Percentiles rank a stretch among this genome's conserved stretches.
Conservation (phyloP, 2,888 invertebrate genomes). For the Lepidocyrtinus sp. region DNA sequence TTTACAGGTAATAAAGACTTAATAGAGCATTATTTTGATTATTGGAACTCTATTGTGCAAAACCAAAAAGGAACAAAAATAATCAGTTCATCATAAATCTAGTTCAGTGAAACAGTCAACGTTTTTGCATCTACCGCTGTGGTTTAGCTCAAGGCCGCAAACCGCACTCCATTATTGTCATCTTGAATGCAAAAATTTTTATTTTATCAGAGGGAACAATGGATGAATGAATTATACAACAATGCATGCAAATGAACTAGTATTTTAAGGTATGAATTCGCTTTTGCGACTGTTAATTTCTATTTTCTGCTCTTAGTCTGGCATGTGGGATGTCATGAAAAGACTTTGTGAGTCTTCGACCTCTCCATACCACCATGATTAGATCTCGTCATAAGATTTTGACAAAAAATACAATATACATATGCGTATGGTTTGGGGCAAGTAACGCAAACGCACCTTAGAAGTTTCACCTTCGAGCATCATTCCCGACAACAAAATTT, state of each 20-base stretch:
- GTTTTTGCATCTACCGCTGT: constrained; percentile 30
- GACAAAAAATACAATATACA: too few relatives aligned
- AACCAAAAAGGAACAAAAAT: background rate
- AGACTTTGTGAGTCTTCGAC: background rate
- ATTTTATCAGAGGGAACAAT: constrained; percentile 20
- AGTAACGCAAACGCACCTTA: too few relatives aligned
- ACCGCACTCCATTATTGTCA: constrained; percentile 21
- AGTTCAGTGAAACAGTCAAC: constrained; percentile 23
- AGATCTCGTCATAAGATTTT: too few relatives aligned
- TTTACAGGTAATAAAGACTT: background rate
- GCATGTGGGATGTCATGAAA: background rate
- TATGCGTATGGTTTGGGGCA: too few relatives aligned
- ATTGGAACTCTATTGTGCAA: constrained; percentile 5
- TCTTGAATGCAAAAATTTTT: background rate
- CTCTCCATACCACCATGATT: background rate
- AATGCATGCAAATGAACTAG: constrained; percentile 24
- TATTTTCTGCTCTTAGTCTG: background rate
- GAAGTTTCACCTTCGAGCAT: too few relatives aligned
- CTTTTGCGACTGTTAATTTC: background rate
- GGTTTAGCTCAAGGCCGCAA: constrained; percentile 55
- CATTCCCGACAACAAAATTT: too few relatives aligned
- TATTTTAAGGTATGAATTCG: background rate
- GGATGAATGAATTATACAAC: constrained; percentile 23
- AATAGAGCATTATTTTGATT: constrained; percentile 8
- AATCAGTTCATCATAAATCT: constrained; percentile 31